Conservation (phyloP, 1,140 invertebrate genomes). For the Thrips palmi region DNA sequence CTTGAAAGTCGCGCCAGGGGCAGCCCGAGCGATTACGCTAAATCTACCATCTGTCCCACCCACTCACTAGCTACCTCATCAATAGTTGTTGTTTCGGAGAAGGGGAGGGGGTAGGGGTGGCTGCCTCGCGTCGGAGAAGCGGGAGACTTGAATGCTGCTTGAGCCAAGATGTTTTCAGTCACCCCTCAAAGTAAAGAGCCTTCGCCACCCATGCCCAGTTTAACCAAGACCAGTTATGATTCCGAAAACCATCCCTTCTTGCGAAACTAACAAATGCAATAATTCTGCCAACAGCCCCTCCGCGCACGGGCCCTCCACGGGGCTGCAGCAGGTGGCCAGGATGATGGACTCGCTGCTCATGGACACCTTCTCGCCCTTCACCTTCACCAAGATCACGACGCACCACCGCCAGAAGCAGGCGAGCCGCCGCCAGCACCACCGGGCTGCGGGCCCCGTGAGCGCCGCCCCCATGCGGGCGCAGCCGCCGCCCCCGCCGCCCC, state of each 20-base stretch:
- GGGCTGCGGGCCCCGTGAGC: conserved; percentile 5
- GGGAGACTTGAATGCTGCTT: not conserved
- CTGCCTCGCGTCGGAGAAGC: no score
- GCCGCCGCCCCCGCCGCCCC: conserved; percentile 3
- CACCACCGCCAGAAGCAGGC: conserved; percentile 19
- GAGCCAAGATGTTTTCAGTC: not conserved
- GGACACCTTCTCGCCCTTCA: conserved; percentile 33
- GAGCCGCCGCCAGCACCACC: not conserved
- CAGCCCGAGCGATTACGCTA: no score
- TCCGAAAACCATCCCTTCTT: not conserved
- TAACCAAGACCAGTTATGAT: no score
- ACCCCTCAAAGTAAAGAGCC: not conserved
- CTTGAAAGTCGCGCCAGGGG: no score
- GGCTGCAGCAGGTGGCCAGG: conserved; percentile 42
- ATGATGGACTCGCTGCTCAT: conserved; percentile 52
- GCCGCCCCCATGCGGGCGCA: conserved; percentile 7
- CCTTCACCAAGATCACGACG: conserved; percentile 38
- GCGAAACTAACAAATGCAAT: not conserved
- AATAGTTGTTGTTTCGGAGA: no score
- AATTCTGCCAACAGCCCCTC: conserved; percentile 18
- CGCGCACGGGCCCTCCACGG: conserved; percentile 27
- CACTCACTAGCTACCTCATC: no score
- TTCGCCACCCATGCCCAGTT: no score
- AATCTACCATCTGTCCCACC: no score
- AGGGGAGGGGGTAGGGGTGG: no score